These are phyloP conservation scores for Pelodiscus sinensis DNA, from an alignment of 2,113 vertebrate genomes.

Conservation along the genomic window DNA sequence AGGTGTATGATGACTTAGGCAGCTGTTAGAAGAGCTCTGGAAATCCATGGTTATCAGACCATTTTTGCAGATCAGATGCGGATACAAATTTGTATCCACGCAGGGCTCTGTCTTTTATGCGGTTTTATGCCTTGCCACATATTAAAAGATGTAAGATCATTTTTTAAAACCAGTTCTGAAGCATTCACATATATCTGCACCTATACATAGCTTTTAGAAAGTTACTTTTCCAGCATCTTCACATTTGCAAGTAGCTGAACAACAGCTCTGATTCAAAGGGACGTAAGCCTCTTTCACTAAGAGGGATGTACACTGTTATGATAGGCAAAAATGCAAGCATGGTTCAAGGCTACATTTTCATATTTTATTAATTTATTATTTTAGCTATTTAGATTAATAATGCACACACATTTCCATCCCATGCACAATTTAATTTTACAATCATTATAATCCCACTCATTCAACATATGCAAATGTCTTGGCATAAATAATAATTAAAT, in stretches of 20 bases:
- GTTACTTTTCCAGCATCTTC: background rate
- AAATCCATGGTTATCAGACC: no score
- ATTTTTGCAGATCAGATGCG: no score
- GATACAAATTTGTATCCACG: no score
- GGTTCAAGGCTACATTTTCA: background rate
- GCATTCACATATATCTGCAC: background rate
- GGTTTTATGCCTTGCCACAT: background rate
- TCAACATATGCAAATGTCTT: background rate
- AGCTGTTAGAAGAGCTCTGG: no score
- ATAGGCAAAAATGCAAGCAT: background rate
- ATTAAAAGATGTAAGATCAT: background rate
- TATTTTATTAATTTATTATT: background rate
- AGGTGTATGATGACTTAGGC: no score
- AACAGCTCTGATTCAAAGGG: background rate
- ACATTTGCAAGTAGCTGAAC: background rate
- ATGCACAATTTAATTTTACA: background rate
- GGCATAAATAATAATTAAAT: constrained; percentile 1
- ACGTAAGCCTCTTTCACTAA: background rate
- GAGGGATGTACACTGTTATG: background rate
- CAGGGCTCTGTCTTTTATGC: background rate
- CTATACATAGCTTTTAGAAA: background rate
- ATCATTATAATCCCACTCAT: background rate
- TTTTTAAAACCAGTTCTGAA: background rate
- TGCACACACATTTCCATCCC: background rate
- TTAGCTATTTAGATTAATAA: background rate